Evolutionary conservation across 2,888 invertebrate genomes (phyloP), one percentile per base, ranked within the genome.

Genomic region (Eugnorisma glareosa): DNA sequence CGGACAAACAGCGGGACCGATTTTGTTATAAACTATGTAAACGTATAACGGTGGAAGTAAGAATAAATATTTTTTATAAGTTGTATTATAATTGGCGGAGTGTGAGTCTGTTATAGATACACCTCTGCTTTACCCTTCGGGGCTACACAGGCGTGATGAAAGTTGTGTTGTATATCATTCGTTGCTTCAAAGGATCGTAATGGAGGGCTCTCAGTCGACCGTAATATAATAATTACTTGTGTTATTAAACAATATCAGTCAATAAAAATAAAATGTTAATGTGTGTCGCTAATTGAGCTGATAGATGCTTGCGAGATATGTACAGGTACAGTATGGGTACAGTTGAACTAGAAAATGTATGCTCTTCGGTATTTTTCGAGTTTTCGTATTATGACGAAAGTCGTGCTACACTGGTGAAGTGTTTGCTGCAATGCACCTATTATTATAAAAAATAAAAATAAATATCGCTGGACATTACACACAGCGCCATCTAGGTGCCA

Each of bases 181-280:
- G 40, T 51, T 77, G 8, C 35, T 35, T 18, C 31, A 18, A 63
- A 35, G 15, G 5, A 15, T 40, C 35, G 2, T 57, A 43, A 48
- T 45, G 40, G 40, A 54, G 4, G 45, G 57, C 51, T 59, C 40
- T 40, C 43, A 51, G 37, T 68, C 48, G 69, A 37, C 18, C 2
- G 18, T 66, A 69, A 66, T 84, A 43, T n/a, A 72, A 35, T 54
- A 35, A 73, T 70, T 2, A 76, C 24, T 64, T 37, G 37, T 67
- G 66, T 67, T 77, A 79, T 69, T 84, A 85, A 81, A 79, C 81
- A 87, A 82, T 82, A 86, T 83, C 81, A 75, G 78, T 67, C 81
- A 78, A 89, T 89, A 84, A 86, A 74, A 89, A 82, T 88, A 86
- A 88, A 88, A 82, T 67, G 24, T 89, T 84, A 87, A 86, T 86